Base-by-base conservation (phyloP, 1,140 invertebrate genomes). In the Polypedilum vanderplanki region DNA sequence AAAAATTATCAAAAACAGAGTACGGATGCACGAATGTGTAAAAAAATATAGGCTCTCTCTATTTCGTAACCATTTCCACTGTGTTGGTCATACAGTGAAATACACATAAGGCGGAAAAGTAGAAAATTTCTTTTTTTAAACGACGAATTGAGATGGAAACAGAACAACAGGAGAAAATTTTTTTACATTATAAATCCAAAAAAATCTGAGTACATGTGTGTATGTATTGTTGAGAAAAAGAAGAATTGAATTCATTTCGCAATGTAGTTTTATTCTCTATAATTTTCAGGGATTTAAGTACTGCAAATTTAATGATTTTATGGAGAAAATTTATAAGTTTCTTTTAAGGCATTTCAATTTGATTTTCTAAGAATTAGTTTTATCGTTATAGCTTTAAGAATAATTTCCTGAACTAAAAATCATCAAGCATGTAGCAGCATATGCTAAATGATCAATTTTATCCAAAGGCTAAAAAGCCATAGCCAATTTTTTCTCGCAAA, bases 121-220 rank as follows among this genome's bases (percentile, higher is more conserved):
- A 57, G 4, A 12, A 12, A 12, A 12, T 57, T 57, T 15, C 46
- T 57, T n/a, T 57, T 57, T 57, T 57, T n/a, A 57, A 46, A 57
- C 46, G 46, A 57, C 46, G 46, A 57, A 57, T 57, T 57, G 46
- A 57, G 46, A 57, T 57, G 46, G 46, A 57, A 57, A 57, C 15
- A n/a, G 46, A 15, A 57, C 46, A 57, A 57, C 46, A 57, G 46
- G 12, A 57, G 12, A n/a, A n/a, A 57, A 57, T 1, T 57, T 57
- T 57, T 57, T n/a, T 57, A 57, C 46, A 57, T 57, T 57, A 57
- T 57, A 57, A 57, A n/a, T 57, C n/a, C n/a, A 46, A 46, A 46
- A 46, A 46, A 46, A 46, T 46, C 15, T 4, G 2, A 3, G 41
- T 15, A 46, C 8, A 9, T 46, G 41, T 15, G 15, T 46, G 15